Conservation (phyloP, 1,140 invertebrate species). For the Aphelenchoides fujianensis region DNA sequence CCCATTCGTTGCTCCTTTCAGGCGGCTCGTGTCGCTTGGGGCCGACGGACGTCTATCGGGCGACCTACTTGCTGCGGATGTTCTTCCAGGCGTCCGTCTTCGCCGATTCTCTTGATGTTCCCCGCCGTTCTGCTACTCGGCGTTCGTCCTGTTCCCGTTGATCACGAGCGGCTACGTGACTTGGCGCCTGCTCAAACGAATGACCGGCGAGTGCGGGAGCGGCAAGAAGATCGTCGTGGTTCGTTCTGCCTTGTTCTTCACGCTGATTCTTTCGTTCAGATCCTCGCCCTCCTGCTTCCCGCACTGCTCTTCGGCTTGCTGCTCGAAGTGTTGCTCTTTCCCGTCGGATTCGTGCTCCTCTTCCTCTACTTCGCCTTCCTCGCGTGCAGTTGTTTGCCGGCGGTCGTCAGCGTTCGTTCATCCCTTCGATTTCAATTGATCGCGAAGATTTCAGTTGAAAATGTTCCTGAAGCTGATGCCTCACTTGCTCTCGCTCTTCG, state of each 20-base stretch:
- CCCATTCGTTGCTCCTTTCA: constrained; percentile 8
- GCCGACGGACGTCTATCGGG: constrained; percentile 5
- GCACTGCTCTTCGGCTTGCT: background rate
- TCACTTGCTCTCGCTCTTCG: background rate
- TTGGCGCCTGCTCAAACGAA: too few relatives aligned
- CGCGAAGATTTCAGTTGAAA: background rate
- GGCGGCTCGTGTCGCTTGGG: background rate
- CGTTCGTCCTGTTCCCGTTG: background rate
- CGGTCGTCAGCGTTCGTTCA: background rate
- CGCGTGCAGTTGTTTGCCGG: background rate
- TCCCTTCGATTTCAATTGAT: too few relatives aligned
- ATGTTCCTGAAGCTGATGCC: constrained; percentile 7
- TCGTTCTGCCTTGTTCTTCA: too few relatives aligned
- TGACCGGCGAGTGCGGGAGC: too few relatives aligned
- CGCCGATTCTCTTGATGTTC: constrained; percentile 4
- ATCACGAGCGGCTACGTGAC: background rate
- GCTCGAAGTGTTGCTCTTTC: background rate
- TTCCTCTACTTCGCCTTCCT: background rate
- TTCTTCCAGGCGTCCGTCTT: background rate
- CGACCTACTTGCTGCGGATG: constrained; percentile 5
- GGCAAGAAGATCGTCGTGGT: too few relatives aligned
- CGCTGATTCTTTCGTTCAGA: too few relatives aligned
- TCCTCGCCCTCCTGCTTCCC: background rate
- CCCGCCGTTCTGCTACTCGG: constrained; percentile 4
- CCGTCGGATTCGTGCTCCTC: background rate